Percentiles rank a stretch among this genome's conserved stretches.
phyloP scores from a whole-genome alignment of 1,140 invertebrate genomes.

The Pseudomyrmex concolor region DNA sequence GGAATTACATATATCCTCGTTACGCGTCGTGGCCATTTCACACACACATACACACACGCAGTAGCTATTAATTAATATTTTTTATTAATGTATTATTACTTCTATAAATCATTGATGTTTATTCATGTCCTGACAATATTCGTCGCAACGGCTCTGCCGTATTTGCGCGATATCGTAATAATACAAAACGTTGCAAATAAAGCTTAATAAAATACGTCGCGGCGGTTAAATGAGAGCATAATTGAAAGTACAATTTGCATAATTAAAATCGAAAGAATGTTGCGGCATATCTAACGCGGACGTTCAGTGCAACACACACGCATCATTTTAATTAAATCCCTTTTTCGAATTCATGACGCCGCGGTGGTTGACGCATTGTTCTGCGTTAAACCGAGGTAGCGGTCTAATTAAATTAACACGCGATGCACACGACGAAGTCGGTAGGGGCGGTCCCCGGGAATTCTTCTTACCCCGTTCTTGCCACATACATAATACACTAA shows the following conservation, averaged over 20 bases:
- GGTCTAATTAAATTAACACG: slow-evolving; percentile 56
- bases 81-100: slow-evolving; percentile 32
- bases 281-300: slow-evolving; percentile 17
- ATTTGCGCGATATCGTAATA: background rate
- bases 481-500: slow-evolving; percentile 23
- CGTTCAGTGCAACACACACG: slow-evolving; percentile 9
- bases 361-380: slow-evolving; percentile 27
- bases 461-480: slow-evolving; percentile 15
- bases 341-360: slow-evolving; percentile 49
- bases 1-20: background rate
- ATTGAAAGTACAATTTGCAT: slow-evolving; percentile 51
- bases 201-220: slow-evolving; percentile 35
- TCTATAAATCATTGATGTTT: background rate
- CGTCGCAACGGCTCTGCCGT: background rate
- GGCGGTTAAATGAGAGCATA: slow-evolving; percentile 28
- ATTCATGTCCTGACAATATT: background rate
- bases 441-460: background rate
- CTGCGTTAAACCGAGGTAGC: slow-evolving; percentile 46
- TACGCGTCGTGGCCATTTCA: too few relatives aligned
- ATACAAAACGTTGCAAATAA: slow-evolving; percentile 20
- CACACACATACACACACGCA: background rate
- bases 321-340: slow-evolving; percentile 58
- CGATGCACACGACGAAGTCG: background rate
- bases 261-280: slow-evolving; percentile 53
- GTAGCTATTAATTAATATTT: slow-evolving; percentile 5